Evolutionary conservation across 2,888 invertebrate species (phyloP).

Genomic region (Uropetala carovei): DNA sequence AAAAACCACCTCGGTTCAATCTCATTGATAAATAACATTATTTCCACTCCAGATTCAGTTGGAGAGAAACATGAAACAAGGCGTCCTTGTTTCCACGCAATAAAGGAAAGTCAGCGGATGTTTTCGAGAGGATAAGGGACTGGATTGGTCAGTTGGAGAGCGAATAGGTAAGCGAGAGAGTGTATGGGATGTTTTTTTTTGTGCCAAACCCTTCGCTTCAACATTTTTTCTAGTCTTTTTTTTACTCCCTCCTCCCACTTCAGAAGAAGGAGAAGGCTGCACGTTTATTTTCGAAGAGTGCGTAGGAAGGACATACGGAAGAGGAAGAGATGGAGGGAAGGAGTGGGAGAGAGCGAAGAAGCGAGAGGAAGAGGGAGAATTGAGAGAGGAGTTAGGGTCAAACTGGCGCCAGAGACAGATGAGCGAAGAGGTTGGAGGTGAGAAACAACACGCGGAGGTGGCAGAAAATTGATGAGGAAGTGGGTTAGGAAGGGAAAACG

Average conservation of each 20-base stretch:
- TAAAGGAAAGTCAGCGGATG: background rate
- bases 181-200: background rate
- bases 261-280: background rate
- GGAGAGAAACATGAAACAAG: no score
- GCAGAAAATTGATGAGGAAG: constrained; percentile 47
- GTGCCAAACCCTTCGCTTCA: background rate
- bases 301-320: background rate
- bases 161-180: background rate
- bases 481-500: background rate
- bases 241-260: background rate
- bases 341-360: background rate
- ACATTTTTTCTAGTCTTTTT: background rate
- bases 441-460: constrained; percentile 9
- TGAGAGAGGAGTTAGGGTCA: background rate
- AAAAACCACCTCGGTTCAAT: no score
- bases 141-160: background rate
- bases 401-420: background rate
- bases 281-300: background rate
- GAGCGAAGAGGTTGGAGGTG: constrained; percentile 33
- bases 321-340: background rate
- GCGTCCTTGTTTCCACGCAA: no score
- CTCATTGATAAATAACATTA: no score
- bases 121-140: background rate
- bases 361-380: background rate
- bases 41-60: no score